Evolutionary conservation across 2,113 vertebrate species (phyloP).

Genomic region (Loxodonta africana): DNA sequence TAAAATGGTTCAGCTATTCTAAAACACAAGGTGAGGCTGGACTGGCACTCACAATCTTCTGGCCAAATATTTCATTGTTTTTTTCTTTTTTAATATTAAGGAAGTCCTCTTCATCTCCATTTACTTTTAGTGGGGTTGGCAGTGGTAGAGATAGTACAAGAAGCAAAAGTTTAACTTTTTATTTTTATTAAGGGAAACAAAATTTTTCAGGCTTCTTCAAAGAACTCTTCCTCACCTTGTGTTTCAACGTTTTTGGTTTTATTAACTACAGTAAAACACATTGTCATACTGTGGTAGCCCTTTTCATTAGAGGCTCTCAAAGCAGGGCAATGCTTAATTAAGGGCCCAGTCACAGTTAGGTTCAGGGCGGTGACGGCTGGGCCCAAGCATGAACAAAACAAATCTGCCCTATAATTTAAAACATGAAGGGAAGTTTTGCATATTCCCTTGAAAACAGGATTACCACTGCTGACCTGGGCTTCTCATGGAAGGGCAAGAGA

Average conservation of each 20-base stretch:
- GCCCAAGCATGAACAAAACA: constrained; percentile 72
- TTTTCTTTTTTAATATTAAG: constrained; percentile 17
- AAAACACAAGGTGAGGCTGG: constrained; percentile 7
- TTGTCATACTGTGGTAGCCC: neutral
- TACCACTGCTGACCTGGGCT: neutral
- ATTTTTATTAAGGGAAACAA: neutral
- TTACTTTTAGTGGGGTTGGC: neutral
- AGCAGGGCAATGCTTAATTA: constrained; percentile 37
- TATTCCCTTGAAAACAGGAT: constrained; percentile 44
- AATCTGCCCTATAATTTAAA: constrained; percentile 58
- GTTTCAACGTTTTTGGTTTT: neutral
- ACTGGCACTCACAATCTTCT: neutral
- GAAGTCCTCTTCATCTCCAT: neutral
- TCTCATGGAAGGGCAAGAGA: neutral
- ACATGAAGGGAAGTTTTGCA: neutral
- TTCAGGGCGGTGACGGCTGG: neutral
- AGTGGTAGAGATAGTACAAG: neutral
- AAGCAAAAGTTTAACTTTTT: constrained; percentile 41
- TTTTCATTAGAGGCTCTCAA: constrained; percentile 53
- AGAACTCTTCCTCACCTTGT: neutral
- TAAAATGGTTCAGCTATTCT: constrained; percentile 26
- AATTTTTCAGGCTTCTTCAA: constrained; percentile 9
- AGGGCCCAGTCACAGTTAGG: neutral
- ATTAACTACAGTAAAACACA: constrained; percentile 62
- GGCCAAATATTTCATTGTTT: constrained; percentile 1